Conservation (phyloP, 2,113 vertebrate genomes). For the Tauraco erythrolophus region DNA sequence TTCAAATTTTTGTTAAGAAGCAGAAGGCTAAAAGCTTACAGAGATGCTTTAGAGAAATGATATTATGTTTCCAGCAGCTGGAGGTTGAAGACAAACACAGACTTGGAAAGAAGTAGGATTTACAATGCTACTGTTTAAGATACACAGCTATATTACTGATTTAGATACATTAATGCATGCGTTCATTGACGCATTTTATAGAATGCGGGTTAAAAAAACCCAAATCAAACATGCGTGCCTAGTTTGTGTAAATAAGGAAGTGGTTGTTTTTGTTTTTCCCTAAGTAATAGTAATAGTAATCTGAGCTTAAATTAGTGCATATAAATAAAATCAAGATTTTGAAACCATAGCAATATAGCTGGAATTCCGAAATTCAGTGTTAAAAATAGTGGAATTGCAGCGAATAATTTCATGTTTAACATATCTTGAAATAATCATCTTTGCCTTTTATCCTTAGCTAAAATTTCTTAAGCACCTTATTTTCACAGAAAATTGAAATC, state of each 20-base stretch:
- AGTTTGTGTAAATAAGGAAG: neutral
- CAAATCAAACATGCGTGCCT: neutral
- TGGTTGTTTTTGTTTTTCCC: accelerated
- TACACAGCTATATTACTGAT: neutral
- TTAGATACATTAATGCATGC: accelerated
- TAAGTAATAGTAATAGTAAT: no score
- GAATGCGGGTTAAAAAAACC: neutral
- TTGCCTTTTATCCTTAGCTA: neutral
- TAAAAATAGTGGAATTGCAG: neutral
- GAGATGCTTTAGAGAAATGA: neutral
- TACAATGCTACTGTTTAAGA: neutral
- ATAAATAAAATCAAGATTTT: neutral
- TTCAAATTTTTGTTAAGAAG: neutral
- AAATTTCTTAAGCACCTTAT: neutral
- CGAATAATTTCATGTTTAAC: neutral
- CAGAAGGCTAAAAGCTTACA: neutral
- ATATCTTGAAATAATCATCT: neutral
- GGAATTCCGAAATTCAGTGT: neutral
- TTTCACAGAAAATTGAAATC: neutral
- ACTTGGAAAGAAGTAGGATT: neutral
- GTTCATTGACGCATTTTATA: neutral
- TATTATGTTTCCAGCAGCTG: neutral
- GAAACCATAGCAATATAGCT: neutral
- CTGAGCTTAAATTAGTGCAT: neutral
- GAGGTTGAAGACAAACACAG: neutral